phyloP scores from a whole-genome alignment of 2,888 invertebrate genomes.

The Tupiocoris notatus region DNA sequence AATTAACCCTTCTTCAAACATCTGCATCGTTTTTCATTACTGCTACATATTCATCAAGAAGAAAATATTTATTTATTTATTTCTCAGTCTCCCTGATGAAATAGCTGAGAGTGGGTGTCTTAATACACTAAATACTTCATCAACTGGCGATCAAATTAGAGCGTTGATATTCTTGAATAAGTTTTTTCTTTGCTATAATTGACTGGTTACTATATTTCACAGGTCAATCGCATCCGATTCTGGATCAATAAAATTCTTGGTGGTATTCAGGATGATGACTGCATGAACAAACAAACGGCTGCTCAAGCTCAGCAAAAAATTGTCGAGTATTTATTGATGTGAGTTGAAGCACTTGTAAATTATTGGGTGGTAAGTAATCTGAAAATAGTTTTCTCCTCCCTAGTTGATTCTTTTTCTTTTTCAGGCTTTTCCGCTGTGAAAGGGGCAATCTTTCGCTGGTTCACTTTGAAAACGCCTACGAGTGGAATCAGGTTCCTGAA shows the following conservation, averaged over 20 bases:
- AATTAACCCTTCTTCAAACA: too few relatives aligned
- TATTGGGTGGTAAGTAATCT: slow-evolving; percentile 17
- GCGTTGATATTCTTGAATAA: too few relatives aligned
- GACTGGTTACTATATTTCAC: too few relatives aligned
- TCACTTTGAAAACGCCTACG: slow-evolving; percentile 52
- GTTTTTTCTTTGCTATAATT: too few relatives aligned
- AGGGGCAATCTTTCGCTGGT: slow-evolving; percentile 54
- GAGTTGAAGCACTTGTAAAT: slow-evolving; percentile 51
- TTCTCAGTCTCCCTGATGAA: too few relatives aligned
- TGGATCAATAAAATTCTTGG: slow-evolving; percentile 68
- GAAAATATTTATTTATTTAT: too few relatives aligned
- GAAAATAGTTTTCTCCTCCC: slow-evolving; percentile 7
- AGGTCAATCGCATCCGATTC: slow-evolving; percentile 74
- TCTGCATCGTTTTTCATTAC: too few relatives aligned
- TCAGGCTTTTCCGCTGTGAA: slow-evolving; percentile 55
- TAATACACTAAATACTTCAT: too few relatives aligned
- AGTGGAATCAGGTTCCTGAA: slow-evolving; percentile 54
- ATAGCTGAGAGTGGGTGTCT: too few relatives aligned
- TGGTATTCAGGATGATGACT: slow-evolving; percentile 54
- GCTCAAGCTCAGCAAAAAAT: slow-evolving; percentile 57
- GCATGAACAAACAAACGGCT: slow-evolving; percentile 52
- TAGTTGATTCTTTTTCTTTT: slow-evolving; percentile 37
- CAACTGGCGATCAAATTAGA: too few relatives aligned
- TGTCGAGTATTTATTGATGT: slow-evolving; percentile 56
- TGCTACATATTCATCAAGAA: too few relatives aligned